Evolutionary conservation across 2,113 vertebrate species (phyloP), one percentile per base, ranked within the genome.

Genomic region (Chaetorhynchus papuensis): DNA sequence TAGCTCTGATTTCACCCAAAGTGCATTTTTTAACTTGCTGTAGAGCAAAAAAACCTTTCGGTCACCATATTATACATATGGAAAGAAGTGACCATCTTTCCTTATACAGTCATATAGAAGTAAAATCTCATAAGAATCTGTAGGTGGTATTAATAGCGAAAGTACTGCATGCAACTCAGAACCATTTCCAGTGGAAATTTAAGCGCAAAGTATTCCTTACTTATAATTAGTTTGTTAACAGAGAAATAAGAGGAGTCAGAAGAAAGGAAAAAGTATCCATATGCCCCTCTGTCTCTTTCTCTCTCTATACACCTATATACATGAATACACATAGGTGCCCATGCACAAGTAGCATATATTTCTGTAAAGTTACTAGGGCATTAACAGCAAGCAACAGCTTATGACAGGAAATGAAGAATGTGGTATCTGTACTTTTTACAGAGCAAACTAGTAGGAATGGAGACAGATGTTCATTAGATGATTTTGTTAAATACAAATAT

Each of bases 381-480:
- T 47, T 80, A 47, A 44, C 19, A 89, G 3, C 0, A 1, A 83
- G 15, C 28, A 49, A 13, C 19, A 57, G 2, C 2, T 64, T 76
- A n/a, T 50, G 52, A 68, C 12, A 69, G 20, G 26, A 84, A 95
- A 91, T 17, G 2, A 78, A 64, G 26, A 44, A 54, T 49, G 28
- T 19, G 10, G n/a, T n/a, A 15, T 70, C 54, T 8, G 7, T 78
- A 9, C 49, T 91, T 87, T 45, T 27, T 54, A 49, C 17, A 30
- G 49, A 65, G 11, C 8, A 89, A 61, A n/a, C 15, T 65, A 60
- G 41, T 35, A 86, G 21, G 39, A 84, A 61, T 31, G 37, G 87
- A 76, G 77, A 57, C 61, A 91, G 69, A 91, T 93, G 91, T 69
- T 95, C 53, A 59, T 84, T 85, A 96, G 64, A 91, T 69, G 6